phyloP scores from a whole-genome alignment of 2,113 vertebrate genomes.

The Larimichthys polyactis region DNA sequence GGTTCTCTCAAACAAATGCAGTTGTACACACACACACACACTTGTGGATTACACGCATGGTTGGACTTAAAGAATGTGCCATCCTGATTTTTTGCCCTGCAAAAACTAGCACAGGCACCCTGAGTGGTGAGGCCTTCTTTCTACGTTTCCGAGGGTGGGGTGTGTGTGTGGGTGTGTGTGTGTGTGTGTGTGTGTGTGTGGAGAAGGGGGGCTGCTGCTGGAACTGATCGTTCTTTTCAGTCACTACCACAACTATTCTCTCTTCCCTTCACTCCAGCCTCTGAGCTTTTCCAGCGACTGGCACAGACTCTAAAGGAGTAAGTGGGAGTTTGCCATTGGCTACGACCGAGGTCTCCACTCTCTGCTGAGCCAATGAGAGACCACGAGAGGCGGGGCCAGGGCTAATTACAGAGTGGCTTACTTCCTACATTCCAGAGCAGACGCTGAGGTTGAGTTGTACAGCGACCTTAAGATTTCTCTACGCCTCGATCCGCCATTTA shows the following conservation, averaged over 20 bases:
- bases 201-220: constrained; percentile 11
- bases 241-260: constrained; percentile 65
- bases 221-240: constrained; percentile 66
- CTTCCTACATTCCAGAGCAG: constrained; percentile 76
- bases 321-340: constrained; percentile 44
- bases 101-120: constrained; percentile 45
- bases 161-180: neutral
- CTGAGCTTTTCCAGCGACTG: constrained; percentile 62
- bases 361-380: constrained; percentile 55
- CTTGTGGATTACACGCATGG: constrained; percentile 66
- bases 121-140: constrained; percentile 49
- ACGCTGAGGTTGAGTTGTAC: constrained; percentile 49
- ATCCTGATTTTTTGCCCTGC: constrained; percentile 71
- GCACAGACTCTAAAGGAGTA: constrained; percentile 45
- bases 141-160: constrained; percentile 18
- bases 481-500: neutral
- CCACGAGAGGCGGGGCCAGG: constrained; percentile 6
- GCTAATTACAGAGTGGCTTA: constrained; percentile 78
- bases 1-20: neutral
- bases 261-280: constrained; percentile 55
- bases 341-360: neutral
- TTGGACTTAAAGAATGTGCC: constrained; percentile 70
- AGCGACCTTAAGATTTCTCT: constrained; percentile 31
- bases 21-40: constrained; percentile 4
- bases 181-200: neutral